Percentiles rank a stretch among this genome's conserved stretches.
These are phyloP conservation scores for Chiroxiphia lanceolata DNA, from an alignment of 2,797 vertebrate genomes.

Conservation along the genomic window DNA sequence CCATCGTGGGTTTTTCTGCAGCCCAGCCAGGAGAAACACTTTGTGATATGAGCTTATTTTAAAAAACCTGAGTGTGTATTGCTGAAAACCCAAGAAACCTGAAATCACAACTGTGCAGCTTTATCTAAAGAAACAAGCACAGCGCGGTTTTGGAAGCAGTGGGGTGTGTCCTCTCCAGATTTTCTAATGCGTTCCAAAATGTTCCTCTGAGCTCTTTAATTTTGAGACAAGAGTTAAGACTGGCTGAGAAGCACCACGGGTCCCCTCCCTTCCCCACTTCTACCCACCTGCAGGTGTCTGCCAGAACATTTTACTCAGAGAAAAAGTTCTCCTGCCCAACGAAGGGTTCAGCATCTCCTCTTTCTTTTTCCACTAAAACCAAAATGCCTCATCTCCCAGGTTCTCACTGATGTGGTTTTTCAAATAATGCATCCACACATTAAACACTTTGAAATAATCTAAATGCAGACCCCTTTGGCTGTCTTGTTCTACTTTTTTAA, in stretches of 20 bases:
- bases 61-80: background rate
- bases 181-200: background rate
- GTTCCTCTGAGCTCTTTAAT: background rate
- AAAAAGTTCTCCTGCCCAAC: background rate
- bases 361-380: background rate
- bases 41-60: background rate
- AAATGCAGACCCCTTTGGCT: background rate
- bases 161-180: fast-evolving
- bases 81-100: background rate
- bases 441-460: background rate
- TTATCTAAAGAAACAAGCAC: background rate
- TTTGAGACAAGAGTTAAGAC: background rate
- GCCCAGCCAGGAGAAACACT: background rate
- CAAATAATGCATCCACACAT: background rate
- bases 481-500: background rate
- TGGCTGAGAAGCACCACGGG: background rate
- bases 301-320: fast-evolving
- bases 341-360: background rate
- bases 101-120: background rate
- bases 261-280: background rate
- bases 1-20: background rate
- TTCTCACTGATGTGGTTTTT: background rate
- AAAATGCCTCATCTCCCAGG: background rate
- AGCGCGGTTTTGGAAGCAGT: background rate
- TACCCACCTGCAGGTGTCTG: background rate